Conservation (phyloP, 2,797 vertebrate genomes). For the Chelonia mydas region DNA sequence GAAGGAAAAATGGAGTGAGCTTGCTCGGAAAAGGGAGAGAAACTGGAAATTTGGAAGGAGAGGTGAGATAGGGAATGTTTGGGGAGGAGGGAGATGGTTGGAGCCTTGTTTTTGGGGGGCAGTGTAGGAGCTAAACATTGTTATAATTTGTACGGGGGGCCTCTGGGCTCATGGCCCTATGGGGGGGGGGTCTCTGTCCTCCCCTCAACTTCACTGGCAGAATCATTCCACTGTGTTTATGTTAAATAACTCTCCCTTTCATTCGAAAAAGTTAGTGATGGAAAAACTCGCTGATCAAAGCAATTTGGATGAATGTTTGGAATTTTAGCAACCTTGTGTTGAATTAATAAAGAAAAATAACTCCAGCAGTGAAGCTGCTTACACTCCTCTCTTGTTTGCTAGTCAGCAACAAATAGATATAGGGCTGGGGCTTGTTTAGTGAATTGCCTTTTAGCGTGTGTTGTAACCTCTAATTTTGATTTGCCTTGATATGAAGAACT, state of each 20-base stretch:
- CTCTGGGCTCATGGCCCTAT: not conserved
- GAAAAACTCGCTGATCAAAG: not conserved
- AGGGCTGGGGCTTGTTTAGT: not conserved
- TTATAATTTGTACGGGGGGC: not conserved
- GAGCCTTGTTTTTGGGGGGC: not conserved
- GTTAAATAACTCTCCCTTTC: not conserved
- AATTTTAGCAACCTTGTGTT: not conserved
- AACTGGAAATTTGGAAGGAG: not conserved
- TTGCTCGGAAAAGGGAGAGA: not conserved
- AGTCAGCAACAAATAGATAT: not conserved
- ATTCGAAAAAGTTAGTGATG: not conserved
- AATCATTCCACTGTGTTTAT: not conserved
- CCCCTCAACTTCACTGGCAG: not conserved
- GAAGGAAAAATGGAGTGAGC: not conserved
- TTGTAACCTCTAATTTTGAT: not conserved
- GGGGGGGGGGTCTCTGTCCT: not conserved
- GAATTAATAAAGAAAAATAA: not conserved
- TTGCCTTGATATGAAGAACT: not conserved
- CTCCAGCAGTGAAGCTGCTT: not conserved
- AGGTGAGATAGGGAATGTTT: not conserved
- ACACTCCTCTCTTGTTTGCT: not conserved
- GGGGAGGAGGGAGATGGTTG: not conserved
- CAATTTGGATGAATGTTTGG: not conserved
- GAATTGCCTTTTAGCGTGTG: not conserved
- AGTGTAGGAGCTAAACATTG: not conserved